Base-by-base conservation (phyloP, 2,113 vertebrate species). In the Argyrosomus japonicus region DNA sequence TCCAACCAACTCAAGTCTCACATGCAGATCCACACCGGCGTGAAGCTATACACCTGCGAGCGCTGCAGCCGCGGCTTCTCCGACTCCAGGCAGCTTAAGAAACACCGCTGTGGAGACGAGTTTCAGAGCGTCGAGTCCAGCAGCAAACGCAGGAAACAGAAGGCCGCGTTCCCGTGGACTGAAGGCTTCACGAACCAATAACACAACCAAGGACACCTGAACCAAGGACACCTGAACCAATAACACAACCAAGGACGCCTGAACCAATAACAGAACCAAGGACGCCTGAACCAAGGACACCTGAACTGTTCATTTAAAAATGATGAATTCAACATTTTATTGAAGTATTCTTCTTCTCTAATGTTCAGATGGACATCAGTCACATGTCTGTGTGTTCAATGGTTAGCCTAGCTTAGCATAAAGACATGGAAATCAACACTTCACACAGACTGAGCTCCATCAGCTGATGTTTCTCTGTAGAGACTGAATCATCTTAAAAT, bases 1-100 rank as follows among this genome's bases (percentile, higher is more conserved):
- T 90, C 90, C 60, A 93, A 92, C 85, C 92, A 94, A 80, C 89
- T 94, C 45, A 93, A 94, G 85, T 89, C 89, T 4, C 93, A 94
- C 89, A 93, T 92, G 93, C 93, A 94, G 83, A 91, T 93, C 64
- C 93, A 94, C 88, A 94, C 93, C 0, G 93, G 93, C 0, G 70
- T 93, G 43, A 93, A 92, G 80, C 88, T 93, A 56, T 94, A 94
- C 87, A 50, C 73, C 36, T 95, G 94, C 2, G 1, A 50, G 9
- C 77, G 32, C 69, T 95, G 94, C 36, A 62, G 65, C 0, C 92
- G 63, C 2, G 93, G 93, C 3, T 95, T 94, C 81, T 94, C 93
- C 0, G 93, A 95, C 86, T 93, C 92, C 2, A 79, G 94, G 9
- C 91, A 93, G 81, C 87, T 93, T 11, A 93, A 94, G 84, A 94